Conservation (phyloP, 2,113 vertebrate species). For the Aptenodytes patagonicus region DNA sequence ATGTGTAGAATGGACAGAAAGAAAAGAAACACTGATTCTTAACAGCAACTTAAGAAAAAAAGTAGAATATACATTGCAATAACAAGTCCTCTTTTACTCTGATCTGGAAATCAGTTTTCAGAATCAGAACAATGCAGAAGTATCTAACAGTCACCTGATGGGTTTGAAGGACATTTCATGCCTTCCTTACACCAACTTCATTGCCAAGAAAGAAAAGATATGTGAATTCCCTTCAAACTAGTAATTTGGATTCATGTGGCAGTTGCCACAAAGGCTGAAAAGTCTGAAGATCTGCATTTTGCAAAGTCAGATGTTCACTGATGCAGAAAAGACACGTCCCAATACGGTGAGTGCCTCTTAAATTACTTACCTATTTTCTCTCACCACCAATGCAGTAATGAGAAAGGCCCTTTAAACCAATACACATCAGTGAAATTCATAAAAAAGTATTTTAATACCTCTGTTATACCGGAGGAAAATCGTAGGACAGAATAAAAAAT, state of each 20-base stretch:
- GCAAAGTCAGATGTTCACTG: not conserved
- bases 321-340: not conserved
- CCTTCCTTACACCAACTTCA: not conserved
- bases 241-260: not conserved
- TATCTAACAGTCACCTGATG: not conserved
- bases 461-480: not conserved
- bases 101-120: not conserved
- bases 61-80: not conserved
- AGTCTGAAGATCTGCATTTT: not conserved
- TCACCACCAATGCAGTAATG: not conserved
- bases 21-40: not conserved
- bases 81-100: not conserved
- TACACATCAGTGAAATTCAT: not conserved
- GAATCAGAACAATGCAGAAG: not conserved
- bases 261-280: not conserved
- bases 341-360: not conserved
- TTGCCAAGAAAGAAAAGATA: not conserved
- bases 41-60: not conserved
- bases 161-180: not conserved
- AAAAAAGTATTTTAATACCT: not conserved
- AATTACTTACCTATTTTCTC: not conserved
- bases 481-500: not conserved
- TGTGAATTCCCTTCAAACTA: not conserved
- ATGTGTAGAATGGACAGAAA: not conserved
- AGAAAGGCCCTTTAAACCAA: not conserved